Evolutionary conservation across 1,140 invertebrate species (phyloP).

Genomic region (Papilio xuthus): DNA sequence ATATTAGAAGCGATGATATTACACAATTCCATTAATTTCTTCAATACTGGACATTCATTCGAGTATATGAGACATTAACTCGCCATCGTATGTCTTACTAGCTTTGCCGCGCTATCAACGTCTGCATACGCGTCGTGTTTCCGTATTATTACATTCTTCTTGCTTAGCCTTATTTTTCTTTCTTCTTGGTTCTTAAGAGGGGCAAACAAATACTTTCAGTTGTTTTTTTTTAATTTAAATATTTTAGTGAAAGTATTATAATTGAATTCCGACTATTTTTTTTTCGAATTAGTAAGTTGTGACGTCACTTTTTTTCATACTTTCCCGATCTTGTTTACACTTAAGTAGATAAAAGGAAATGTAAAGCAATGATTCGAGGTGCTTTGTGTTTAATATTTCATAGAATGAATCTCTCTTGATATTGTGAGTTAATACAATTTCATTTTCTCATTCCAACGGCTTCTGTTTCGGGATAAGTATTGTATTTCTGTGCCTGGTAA

Average conservation of each 20-base stretch:
- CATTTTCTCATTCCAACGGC: neutral
- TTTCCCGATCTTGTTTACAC: too few relatives aligned
- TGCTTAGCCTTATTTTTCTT: neutral
- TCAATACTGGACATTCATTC: constrained; percentile 1
- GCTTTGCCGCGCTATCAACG: neutral
- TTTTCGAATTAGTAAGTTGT: too few relatives aligned
- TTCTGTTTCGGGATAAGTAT: neutral
- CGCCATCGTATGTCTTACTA: neutral
- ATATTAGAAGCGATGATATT: neutral
- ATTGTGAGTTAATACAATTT: constrained; percentile 8
- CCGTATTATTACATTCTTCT: neutral
- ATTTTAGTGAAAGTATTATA: too few relatives aligned
- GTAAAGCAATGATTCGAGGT: neutral
- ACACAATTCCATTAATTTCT: neutral
- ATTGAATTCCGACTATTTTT: too few relatives aligned
- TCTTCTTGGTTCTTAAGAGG: neutral
- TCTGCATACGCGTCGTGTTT: neutral
- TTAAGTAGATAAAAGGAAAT: neutral
- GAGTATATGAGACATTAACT: neutral
- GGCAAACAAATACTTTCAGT: too few relatives aligned
- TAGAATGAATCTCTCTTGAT: neutral
- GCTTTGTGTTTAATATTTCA: neutral
- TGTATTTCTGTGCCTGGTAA: neutral
- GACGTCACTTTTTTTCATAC: too few relatives aligned
- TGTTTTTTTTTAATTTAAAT: too few relatives aligned